Percentiles rank a stretch among this genome's conserved stretches.
Conservation (phyloP, 1,140 invertebrate species). For the Pachypsylla venusta region DNA sequence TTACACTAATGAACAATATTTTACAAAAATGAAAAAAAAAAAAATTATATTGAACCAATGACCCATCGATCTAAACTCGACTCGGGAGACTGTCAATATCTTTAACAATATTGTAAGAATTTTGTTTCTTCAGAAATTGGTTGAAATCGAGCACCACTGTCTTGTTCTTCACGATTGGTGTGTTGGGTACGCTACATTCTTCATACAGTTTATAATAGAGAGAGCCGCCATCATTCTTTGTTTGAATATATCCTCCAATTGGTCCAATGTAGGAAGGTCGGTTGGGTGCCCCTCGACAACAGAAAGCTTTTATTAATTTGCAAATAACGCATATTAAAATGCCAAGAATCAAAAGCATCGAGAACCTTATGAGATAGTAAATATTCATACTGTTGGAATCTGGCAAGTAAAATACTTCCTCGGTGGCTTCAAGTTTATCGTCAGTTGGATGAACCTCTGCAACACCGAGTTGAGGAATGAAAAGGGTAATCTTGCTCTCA, state of each 20-base stretch:
- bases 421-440: background rate
- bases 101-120: constrained; percentile 6
- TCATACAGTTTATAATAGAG: constrained; percentile 25
- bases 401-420: background rate
- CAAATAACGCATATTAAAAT: background rate
- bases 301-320: background rate
- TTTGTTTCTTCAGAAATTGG: background rate
- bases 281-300: background rate
- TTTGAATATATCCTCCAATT: constrained; percentile 14
- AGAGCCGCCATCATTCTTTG: constrained; percentile 15
- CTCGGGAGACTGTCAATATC: constrained; percentile 1
- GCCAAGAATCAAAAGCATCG: background rate
- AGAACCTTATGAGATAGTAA: background rate
- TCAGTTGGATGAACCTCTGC: background rate
- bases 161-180: constrained; percentile 17
- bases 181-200: constrained; percentile 23
- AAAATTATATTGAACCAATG: too few species aligned
- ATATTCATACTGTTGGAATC: too few species aligned
- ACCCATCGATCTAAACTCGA: constrained; percentile 6
- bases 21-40: background rate
- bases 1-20: background rate
- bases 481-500: background rate
- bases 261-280: constrained; percentile 9
- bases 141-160: constrained; percentile 11
- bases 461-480: background rate